These are phyloP conservation scores for Merops nubicus DNA, from an alignment of 2,113 vertebrate genomes.

Conservation along the genomic window DNA sequence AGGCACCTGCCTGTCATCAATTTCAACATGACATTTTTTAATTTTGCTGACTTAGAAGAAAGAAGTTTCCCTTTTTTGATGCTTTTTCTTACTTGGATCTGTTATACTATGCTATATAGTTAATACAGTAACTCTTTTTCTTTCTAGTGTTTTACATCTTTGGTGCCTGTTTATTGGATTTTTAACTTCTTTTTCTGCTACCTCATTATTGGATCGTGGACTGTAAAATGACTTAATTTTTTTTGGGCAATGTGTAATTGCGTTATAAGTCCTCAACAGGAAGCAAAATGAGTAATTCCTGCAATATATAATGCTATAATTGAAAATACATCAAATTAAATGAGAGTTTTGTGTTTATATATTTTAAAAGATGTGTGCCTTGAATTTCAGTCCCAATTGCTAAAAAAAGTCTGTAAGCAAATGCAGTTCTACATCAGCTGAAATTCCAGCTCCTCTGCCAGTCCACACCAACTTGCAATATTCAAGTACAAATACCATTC, in stretches of 20 bases:
- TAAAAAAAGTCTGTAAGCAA: background rate
- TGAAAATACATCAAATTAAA: background rate
- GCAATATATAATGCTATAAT: background rate
- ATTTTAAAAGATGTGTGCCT: background rate
- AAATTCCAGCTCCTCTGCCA: background rate
- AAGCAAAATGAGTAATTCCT: background rate
- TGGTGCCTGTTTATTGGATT: background rate
- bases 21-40: background rate
- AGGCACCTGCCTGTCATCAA: rapidly evolving
- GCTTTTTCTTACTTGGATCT: background rate
- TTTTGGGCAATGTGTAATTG: background rate
- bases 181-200: background rate
- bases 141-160: background rate
- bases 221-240: background rate
- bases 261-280: background rate
- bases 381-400: background rate
- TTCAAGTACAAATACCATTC: background rate
- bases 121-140: background rate
- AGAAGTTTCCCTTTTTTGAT: background rate
- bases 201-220: background rate
- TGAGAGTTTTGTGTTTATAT: background rate
- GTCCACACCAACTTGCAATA: background rate
- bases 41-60: background rate
- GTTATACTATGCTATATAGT: background rate
- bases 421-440: background rate